Evolutionary conservation across 2,113 vertebrate species (phyloP).

Genomic region (Oxygymnocypris stewartii): DNA sequence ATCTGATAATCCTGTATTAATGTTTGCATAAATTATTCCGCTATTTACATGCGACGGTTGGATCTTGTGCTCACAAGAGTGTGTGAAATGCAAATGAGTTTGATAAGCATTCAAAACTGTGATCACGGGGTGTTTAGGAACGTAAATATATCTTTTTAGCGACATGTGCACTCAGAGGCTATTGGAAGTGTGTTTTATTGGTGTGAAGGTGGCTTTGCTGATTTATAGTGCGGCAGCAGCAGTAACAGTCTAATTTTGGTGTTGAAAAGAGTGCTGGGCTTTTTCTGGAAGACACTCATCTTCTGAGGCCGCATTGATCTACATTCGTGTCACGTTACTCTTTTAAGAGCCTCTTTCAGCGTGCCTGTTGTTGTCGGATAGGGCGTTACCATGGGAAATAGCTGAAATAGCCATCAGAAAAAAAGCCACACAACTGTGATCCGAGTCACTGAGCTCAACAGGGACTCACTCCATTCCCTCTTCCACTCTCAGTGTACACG

Average conservation of each 20-base stretch:
- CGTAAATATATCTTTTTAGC: conserved; percentile 23
- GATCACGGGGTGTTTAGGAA: conserved; percentile 15
- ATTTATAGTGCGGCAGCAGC: background rate
- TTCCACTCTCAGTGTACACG: background rate
- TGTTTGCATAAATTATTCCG: conserved; percentile 38
- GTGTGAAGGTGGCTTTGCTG: background rate
- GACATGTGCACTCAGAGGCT: conserved; percentile 5
- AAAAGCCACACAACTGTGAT: conserved; percentile 42
- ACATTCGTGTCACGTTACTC: conserved; percentile 49
- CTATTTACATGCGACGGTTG: conserved; percentile 30
- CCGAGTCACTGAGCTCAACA: conserved; percentile 39
- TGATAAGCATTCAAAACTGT: conserved; percentile 40
- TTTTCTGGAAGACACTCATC: conserved; percentile 26
- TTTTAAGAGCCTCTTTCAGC: conserved; percentile 51
- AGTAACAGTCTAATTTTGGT: background rate
- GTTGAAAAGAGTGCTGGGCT: conserved; percentile 1
- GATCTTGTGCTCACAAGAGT: conserved; percentile 28
- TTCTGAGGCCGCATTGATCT: conserved; percentile 28
- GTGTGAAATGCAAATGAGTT: conserved; percentile 50
- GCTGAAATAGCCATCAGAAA: conserved; percentile 56
- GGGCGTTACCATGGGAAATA: conserved; percentile 62
- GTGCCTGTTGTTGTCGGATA: conserved; percentile 48
- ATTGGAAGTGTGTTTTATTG: background rate
- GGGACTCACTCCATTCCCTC: conserved; percentile 34
- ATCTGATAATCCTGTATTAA: conserved; percentile 36